Percentiles rank a stretch among this genome's conserved stretches.
These are phyloP conservation scores for Ariolimax columbianus DNA, from an alignment of 2,888 invertebrate genomes.

Conservation along the genomic window DNA sequence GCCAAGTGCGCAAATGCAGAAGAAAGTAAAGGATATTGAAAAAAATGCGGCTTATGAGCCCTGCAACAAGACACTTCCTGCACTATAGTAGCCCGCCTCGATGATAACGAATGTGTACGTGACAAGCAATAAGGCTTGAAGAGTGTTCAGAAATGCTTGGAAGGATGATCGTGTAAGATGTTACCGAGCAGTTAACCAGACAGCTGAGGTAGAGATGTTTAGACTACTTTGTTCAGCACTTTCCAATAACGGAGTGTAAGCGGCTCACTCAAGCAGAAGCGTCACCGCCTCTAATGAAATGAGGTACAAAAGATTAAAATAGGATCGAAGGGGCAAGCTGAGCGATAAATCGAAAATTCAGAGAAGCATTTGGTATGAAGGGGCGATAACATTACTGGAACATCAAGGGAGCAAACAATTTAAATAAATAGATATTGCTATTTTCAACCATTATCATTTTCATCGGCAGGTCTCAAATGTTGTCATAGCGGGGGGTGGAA, in stretches of 20 bases:
- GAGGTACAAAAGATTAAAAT: not conserved
- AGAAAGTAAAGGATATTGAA: no score
- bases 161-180: not conserved
- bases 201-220: conserved; percentile 6
- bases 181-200: not conserved
- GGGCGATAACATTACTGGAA: no score
- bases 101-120: not conserved
- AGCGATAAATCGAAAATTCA: not conserved
- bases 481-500: no score
- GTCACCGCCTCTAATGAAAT: not conserved
- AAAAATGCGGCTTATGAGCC: not conserved
- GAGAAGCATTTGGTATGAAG: no score
- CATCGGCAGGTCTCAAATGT: no score
- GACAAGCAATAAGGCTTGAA: not conserved
- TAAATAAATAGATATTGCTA: no score
- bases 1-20: no score
- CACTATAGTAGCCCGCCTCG: not conserved
- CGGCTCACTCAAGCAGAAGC: not conserved
- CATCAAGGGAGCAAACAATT: no score
- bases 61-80: not conserved
- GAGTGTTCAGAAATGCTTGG: not conserved
- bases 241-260: conserved; percentile 12
- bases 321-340: not conserved
- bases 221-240: not conserved
- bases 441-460: no score